Evolutionary conservation across 2,113 vertebrate genomes (phyloP).

Genomic region (Chloebia gouldiae): DNA sequence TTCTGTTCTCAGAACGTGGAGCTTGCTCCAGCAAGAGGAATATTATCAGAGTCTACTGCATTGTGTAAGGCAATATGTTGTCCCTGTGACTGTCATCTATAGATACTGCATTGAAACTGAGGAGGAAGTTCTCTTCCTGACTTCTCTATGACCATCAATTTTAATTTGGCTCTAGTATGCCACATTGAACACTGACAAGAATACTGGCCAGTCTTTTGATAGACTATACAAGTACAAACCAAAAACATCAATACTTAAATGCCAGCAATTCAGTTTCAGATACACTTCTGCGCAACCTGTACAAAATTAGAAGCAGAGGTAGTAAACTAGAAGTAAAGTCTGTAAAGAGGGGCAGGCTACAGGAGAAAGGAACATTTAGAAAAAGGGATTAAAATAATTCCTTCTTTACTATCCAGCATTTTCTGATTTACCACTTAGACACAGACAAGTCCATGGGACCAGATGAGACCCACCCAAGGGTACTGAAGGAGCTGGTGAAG

Average conservation of each 20-base stretch:
- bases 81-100: neutral
- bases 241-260: neutral
- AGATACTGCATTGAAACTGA: neutral
- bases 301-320: neutral
- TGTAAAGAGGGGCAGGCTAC: neutral
- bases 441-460: neutral
- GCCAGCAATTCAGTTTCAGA: neutral
- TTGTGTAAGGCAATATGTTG: neutral
- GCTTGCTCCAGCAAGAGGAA: neutral
- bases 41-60: neutral
- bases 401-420: neutral
- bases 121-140: neutral
- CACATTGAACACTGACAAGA: neutral
- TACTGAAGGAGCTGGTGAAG: neutral
- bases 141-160: neutral
- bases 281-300: neutral
- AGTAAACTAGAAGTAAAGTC: neutral
- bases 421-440: neutral
- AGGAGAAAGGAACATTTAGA: neutral
- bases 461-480: neutral
- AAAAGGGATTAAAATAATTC: neutral
- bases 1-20: neutral
- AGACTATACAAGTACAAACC: neutral
- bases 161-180: neutral
- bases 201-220: neutral